These are phyloP conservation scores for Trachelus stipa DNA, from an alignment of 2,888 invertebrate species.

Conservation along the genomic window DNA sequence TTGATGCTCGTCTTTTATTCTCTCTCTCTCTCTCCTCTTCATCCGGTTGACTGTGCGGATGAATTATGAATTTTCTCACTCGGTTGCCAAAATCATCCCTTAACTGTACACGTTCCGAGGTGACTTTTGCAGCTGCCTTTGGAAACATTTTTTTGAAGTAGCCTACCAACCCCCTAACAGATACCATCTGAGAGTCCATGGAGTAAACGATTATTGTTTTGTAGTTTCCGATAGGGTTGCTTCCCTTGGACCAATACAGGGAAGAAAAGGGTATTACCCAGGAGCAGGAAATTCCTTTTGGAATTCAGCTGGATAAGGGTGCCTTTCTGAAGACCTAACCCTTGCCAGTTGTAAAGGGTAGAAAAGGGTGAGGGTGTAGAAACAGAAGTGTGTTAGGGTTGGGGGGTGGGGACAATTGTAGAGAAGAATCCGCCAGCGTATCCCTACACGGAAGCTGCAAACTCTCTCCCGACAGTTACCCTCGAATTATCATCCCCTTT, in stretches of 20 bases:
- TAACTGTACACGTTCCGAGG: not conserved
- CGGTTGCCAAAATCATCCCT: not conserved
- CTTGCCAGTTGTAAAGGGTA: not conserved
- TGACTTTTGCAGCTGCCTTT: too few species aligned
- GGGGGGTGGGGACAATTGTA: not conserved
- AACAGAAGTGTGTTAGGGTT: not conserved
- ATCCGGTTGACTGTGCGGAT: not conserved
- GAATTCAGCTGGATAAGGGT: not conserved
- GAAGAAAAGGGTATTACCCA: too few species aligned
- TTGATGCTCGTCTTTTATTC: not conserved
- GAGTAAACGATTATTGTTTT: too few species aligned
- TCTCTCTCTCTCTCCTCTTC: not conserved
- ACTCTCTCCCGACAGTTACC: not conserved
- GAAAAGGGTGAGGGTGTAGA: not conserved
- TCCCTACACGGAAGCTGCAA: not conserved
- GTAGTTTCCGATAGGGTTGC: too few species aligned
- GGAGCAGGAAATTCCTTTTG: not conserved
- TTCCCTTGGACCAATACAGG: too few species aligned
- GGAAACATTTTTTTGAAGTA: too few species aligned
- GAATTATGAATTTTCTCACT: not conserved
- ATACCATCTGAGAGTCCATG: too few species aligned
- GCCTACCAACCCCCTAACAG: too few species aligned
- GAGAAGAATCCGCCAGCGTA: not conserved
- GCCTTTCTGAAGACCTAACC: not conserved
- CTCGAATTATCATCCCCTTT: not conserved